These are phyloP conservation scores for Balearica regulorum DNA, from an alignment of 2,797 vertebrate species.

Conservation along the genomic window DNA sequence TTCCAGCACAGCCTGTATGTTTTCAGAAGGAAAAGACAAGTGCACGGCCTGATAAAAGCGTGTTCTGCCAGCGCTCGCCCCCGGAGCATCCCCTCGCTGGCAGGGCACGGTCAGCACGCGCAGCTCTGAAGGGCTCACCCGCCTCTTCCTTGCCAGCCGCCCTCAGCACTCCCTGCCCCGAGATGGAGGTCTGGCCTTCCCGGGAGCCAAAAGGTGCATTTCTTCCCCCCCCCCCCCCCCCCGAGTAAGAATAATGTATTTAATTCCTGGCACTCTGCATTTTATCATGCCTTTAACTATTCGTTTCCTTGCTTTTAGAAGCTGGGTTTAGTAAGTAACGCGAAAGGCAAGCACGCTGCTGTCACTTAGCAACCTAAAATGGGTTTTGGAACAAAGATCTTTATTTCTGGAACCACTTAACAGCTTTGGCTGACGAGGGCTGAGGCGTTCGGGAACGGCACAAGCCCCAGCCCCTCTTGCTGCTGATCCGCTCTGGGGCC, in stretches of 20 bases:
- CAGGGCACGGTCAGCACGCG: rapidly evolving
- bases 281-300: background rate
- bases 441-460: rapidly evolving
- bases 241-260: rapidly evolving
- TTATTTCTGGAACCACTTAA: background rate
- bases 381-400: background rate
- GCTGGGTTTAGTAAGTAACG: background rate
- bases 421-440: background rate
- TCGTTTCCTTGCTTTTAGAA: background rate
- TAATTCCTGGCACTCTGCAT: background rate
- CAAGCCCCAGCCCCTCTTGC: background rate
- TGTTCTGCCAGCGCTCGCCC: background rate
- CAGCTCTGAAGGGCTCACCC: background rate
- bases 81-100: background rate
- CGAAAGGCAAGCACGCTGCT: background rate
- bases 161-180: rapidly evolving
- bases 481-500: background rate
- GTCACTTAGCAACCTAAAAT: conserved; percentile 35
- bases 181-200: background rate
- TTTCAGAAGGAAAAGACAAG: background rate
- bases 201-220: rapidly evolving
- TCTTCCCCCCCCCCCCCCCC: no score
- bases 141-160: background rate
- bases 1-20: rapidly evolving
- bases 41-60: rapidly evolving